These are phyloP conservation scores for Onthophagus taurus DNA, from an alignment of 1,140 invertebrate species.

Conservation along the genomic window DNA sequence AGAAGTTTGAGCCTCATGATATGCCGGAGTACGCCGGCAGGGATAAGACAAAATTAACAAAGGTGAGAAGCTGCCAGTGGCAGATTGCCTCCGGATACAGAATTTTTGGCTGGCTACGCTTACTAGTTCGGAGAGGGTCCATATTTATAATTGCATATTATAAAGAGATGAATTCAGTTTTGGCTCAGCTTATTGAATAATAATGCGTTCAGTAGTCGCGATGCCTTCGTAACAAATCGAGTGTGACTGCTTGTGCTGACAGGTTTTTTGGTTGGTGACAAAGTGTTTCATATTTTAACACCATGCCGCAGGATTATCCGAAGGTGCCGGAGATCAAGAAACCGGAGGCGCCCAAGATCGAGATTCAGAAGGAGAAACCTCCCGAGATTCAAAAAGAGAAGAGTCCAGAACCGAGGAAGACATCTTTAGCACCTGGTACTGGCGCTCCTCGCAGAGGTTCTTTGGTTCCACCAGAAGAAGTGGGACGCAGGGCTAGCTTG, in stretches of 20 bases:
- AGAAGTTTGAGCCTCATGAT: conserved; percentile 48
- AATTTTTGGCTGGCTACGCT: conserved; percentile 1
- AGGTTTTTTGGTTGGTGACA: not conserved
- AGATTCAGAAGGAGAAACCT: conserved; percentile 69
- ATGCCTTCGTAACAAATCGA: conserved; percentile 1
- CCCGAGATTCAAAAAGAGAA: no score
- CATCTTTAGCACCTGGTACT: conserved; percentile 65
- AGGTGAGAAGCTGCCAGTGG: conserved; percentile 25
- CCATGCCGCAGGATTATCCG: conserved; percentile 29
- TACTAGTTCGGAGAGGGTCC: not conserved
- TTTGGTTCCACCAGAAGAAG: conserved; percentile 73
- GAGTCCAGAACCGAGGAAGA: conserved; percentile 61
- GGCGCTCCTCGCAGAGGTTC: conserved; percentile 64
- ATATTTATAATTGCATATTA: conserved; percentile 17
- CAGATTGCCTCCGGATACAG: conserved; percentile 12
- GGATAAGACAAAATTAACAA: conserved; percentile 35
- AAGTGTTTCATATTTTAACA: not conserved
- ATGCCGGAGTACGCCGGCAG: conserved; percentile 30
- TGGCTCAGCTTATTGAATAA: conserved; percentile 16
- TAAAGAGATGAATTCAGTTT: conserved; percentile 17
- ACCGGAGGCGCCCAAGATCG: conserved; percentile 74
- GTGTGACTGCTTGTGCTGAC: not conserved
- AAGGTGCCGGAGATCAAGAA: conserved; percentile 67
- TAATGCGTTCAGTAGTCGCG: not conserved
- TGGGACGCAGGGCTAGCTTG: conserved; percentile 72